These are phyloP conservation scores for Crambe crambe DNA, from an alignment of 37 sponge, comb jelly and placozoan species.

Conservation along the genomic window DNA sequence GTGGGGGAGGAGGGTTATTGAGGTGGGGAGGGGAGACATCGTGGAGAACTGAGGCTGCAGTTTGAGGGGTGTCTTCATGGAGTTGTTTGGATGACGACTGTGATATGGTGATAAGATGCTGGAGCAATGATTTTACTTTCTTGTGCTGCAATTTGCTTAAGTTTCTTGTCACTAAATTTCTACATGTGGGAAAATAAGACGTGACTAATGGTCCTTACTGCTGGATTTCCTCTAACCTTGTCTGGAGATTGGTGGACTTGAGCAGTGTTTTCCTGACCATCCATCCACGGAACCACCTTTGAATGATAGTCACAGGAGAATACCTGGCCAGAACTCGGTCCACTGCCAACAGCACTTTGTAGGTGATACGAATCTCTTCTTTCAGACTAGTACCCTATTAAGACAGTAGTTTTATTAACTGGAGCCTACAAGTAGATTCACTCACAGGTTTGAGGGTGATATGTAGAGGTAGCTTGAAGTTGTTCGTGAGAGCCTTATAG, in stretches of 20 bases:
- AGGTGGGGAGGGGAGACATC: conserved; percentile 17
- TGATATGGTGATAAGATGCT: too few species aligned
- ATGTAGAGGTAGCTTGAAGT: conserved; percentile 46
- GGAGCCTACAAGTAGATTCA: not conserved
- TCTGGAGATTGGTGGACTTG: not conserved
- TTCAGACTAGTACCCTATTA: conserved; percentile 7
- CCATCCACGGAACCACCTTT: conserved; percentile 69
- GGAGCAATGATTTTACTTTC: too few species aligned
- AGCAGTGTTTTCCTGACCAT: conserved; percentile 42
- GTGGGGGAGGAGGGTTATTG: conserved; percentile 38
- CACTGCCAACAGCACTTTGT: conserved; percentile 40
- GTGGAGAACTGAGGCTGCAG: conserved; percentile 16
- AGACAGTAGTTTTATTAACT: not conserved
- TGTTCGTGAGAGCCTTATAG: conserved; percentile 33
- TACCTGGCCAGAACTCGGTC: conserved; percentile 52
- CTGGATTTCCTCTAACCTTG: too few species aligned
- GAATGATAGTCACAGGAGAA: conserved; percentile 81
- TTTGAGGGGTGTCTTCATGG: not conserved
- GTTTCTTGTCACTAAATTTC: too few species aligned
- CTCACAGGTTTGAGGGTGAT: conserved; percentile 14
- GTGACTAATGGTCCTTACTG: too few species aligned
- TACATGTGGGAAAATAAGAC: too few species aligned
- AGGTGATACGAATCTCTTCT: conserved; percentile 24
- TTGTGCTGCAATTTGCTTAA: too few species aligned
- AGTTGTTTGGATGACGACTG: too few species aligned